These are phyloP conservation scores for Ammodramus savannarum DNA, from an alignment of 2,113 vertebrate species.

Conservation along the genomic window DNA sequence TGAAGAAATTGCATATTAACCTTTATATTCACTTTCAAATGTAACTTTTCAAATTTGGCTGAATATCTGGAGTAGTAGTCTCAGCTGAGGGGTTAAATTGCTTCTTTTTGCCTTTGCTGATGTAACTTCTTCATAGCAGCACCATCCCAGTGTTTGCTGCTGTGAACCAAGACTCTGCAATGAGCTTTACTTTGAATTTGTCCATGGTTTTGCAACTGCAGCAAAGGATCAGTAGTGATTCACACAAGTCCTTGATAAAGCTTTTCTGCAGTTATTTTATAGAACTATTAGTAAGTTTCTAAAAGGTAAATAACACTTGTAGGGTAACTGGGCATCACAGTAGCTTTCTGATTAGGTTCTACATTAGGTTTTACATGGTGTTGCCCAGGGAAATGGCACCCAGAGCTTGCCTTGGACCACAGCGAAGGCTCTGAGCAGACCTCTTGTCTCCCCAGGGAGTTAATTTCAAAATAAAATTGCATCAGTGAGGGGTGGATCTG, in stretches of 20 bases:
- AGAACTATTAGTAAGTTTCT: not conserved
- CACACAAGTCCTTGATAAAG: not conserved
- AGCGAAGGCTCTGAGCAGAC: not conserved
- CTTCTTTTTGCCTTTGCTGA: not conserved
- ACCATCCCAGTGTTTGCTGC: not conserved
- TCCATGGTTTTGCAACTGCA: not conserved
- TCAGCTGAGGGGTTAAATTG: not conserved
- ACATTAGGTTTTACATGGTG: not conserved
- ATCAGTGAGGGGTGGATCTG: not conserved
- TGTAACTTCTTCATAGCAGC: not conserved
- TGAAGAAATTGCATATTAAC: not conserved
- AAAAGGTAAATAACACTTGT: not conserved
- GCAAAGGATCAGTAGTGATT: not conserved
- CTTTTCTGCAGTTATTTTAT: not conserved
- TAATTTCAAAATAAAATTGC: not conserved
- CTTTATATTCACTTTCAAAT: not conserved
- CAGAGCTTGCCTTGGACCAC: not conserved
- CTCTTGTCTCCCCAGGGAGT: not conserved
- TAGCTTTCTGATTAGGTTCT: not conserved
- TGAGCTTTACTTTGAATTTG: not conserved
- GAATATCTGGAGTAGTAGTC: not conserved
- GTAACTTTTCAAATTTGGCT: not conserved
- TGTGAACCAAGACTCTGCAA: not conserved
- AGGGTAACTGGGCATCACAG: not conserved
- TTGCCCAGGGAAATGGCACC: not conserved